Conservation (phyloP, 2,797 vertebrate genomes). For the Ataeniobius toweri region DNA sequence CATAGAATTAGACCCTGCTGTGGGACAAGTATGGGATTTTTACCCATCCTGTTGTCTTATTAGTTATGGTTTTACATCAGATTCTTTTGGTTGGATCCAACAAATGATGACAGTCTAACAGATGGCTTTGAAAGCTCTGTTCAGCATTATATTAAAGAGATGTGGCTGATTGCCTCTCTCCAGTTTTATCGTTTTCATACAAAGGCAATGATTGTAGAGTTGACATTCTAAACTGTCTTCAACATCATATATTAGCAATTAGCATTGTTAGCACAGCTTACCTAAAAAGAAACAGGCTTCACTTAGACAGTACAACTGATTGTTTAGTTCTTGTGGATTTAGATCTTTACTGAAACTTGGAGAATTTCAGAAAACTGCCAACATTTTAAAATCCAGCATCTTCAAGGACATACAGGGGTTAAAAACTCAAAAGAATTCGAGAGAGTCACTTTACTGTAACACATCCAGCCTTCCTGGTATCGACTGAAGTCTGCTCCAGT, state of each 20-base stretch:
- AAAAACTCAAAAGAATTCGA: neutral
- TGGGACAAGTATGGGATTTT: slow-evolving; percentile 18
- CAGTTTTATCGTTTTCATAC: neutral
- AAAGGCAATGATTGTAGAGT: neutral
- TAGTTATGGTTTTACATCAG: slow-evolving; percentile 37
- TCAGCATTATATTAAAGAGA: slow-evolving; percentile 9
- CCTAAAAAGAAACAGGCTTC: neutral
- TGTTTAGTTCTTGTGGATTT: neutral
- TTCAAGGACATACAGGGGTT: neutral
- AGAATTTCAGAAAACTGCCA: neutral
- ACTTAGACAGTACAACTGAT: no score
- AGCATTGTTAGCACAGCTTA: neutral
- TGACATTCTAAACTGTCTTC: no score
- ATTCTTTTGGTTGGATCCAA: slow-evolving; percentile 32
- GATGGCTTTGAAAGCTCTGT: slow-evolving; percentile 35
- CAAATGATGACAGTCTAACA: slow-evolving; percentile 40
- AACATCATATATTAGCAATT: neutral
- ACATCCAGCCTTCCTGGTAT: neutral
- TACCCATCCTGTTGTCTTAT: slow-evolving; percentile 35
- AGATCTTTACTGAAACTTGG: neutral
- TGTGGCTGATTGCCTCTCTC: neutral
- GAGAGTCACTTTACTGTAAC: neutral
- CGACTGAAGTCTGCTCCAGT: neutral
- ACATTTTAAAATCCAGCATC: neutral
- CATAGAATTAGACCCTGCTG: slow-evolving; percentile 26